A percentile compares a stretch with the other conserved stretches of the same genome.
phyloP scores from a whole-genome alignment of 2,888 invertebrate genomes.

The Myathropa florea region DNA sequence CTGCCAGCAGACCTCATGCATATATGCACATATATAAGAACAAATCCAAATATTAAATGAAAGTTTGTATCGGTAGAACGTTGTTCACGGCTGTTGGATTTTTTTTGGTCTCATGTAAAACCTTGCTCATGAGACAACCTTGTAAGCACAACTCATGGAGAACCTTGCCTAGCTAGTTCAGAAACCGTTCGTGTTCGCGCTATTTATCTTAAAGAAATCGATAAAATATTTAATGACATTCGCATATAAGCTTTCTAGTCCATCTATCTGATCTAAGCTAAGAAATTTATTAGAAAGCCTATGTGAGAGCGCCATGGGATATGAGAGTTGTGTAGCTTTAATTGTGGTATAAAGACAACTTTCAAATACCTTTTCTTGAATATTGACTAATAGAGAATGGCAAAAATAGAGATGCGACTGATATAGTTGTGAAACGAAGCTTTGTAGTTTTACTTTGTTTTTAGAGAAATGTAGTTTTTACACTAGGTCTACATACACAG shows the following conservation, averaged over 20 bases:
- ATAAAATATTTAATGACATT: not conserved
- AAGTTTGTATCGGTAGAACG: no score
- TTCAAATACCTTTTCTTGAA: not conserved
- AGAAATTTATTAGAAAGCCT: no score
- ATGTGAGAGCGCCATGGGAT: no score
- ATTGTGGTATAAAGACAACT: not conserved
- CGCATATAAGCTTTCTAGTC: not conserved
- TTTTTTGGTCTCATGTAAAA: no score
- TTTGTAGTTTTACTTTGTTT: slow-evolving; percentile 29
- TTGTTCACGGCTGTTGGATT: no score
- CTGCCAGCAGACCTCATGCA: not conserved
- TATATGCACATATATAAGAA: not conserved
- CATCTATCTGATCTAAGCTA: not conserved
- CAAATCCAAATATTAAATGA: no score
- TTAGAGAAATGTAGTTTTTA: slow-evolving; percentile 14
- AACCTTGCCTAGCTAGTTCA: no score
- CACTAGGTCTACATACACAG: slow-evolving; percentile 41
- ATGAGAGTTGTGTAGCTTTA: not conserved
- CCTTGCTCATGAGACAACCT: no score
- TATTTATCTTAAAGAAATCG: no score
- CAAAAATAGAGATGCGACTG: not conserved
- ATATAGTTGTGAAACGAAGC: slow-evolving; percentile 9
- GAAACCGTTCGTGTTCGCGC: no score
- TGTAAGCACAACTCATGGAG: no score
- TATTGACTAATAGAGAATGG: not conserved